phyloP scores from a whole-genome alignment of 2,113 vertebrate genomes.

The Salvelinus alpinus region DNA sequence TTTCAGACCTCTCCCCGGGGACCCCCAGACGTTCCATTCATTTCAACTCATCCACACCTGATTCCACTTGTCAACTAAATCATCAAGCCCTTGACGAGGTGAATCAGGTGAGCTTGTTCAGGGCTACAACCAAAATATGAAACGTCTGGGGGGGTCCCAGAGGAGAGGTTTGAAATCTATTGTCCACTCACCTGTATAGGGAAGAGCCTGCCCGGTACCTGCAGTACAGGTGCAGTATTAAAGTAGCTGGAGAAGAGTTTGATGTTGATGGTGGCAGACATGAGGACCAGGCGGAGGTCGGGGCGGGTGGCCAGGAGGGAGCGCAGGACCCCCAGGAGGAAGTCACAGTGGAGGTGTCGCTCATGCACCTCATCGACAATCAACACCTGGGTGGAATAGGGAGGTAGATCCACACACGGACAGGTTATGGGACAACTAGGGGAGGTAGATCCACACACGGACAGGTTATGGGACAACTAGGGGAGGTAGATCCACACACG shows the following conservation, averaged over 20 bases:
- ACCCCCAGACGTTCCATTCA: no score
- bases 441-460: no score
- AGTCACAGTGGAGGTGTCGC: slow-evolving; percentile 87
- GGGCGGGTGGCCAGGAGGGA: slow-evolving; percentile 71
- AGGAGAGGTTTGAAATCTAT: not conserved
- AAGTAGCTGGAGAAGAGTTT: slow-evolving; percentile 87
- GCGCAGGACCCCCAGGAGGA: slow-evolving; percentile 85
- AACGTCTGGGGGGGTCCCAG: no score
- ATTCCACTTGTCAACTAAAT: no score
- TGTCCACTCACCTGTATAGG: slow-evolving; percentile 82
- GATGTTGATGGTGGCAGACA: slow-evolving; percentile 95
- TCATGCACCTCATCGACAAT: slow-evolving; percentile 91
- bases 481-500: no score
- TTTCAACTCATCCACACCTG: no score
- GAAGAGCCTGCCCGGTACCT: slow-evolving; percentile 88
- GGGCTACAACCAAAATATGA: no score
- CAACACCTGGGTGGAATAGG: slow-evolving; percentile 59
- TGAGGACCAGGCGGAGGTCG: slow-evolving; percentile 85
- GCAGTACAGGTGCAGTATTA: slow-evolving; percentile 80
- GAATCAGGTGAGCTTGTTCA: no score
- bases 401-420: not conserved
- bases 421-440: not conserved
- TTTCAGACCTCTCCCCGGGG: not conserved
- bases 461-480: no score
- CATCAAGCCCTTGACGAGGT: no score